These are phyloP conservation scores for Hyposoter didymator DNA, from an alignment of 2,888 invertebrate genomes.

Conservation along the genomic window DNA sequence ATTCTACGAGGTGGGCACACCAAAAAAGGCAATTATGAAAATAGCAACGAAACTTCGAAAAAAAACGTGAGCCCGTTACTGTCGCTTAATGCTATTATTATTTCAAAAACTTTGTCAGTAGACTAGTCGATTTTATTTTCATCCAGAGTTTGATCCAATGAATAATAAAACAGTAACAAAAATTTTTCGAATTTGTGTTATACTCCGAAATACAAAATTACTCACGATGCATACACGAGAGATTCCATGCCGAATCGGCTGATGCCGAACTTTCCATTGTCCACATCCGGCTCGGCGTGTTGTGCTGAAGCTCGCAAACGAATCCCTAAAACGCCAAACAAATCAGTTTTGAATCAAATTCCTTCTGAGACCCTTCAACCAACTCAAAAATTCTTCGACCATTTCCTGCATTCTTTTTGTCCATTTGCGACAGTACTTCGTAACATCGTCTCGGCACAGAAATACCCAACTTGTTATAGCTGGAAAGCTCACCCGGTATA, in stretches of 20 bases:
- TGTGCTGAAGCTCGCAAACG: no score
- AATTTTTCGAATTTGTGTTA: not conserved
- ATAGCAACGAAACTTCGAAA: not conserved
- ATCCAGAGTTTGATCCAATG: not conserved
- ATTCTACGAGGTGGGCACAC: constrained; percentile 20
- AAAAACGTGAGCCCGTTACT: not conserved
- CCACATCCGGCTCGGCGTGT: no score
- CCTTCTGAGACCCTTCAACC: no score
- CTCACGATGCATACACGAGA: not conserved
- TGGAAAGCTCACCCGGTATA: not conserved
- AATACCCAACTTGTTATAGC: not conserved
- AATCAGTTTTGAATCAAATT: no score
- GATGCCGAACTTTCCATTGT: no score
- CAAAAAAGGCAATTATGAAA: constrained; percentile 24
- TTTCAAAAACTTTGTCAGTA: not conserved
- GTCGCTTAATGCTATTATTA: not conserved
- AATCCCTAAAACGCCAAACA: no score
- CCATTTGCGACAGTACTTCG: not conserved
- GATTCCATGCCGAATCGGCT: no score
- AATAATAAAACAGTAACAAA: not conserved
- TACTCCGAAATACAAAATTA: not conserved
- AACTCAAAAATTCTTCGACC: no score
- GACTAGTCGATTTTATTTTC: not conserved
- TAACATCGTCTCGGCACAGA: no score
- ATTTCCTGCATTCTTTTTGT: no score